These are phyloP conservation scores for Typhlichthys eigenmanni DNA, from an alignment of 2,797 vertebrate genomes.

Conservation along the genomic window DNA sequence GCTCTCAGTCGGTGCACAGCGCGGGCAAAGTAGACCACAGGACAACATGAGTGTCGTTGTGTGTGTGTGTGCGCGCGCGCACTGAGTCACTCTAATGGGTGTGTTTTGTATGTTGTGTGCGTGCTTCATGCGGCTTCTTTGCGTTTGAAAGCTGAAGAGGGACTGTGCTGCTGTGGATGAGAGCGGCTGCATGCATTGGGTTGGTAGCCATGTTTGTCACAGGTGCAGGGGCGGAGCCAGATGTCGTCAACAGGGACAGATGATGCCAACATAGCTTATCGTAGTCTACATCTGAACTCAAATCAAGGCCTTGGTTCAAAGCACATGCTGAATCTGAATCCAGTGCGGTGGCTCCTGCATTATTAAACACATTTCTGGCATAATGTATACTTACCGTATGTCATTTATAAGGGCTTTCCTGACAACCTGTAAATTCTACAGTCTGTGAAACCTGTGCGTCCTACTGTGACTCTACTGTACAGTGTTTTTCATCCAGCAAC, in stretches of 20 bases:
- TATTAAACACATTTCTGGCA: constrained; percentile 14
- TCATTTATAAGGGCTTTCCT: too few relatives aligned
- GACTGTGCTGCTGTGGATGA: too few relatives aligned
- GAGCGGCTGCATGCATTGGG: too few relatives aligned
- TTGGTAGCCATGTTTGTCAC: constrained; percentile 38
- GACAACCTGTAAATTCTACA: too few relatives aligned
- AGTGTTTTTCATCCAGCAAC: too few relatives aligned
- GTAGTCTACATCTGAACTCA: constrained; percentile 17
- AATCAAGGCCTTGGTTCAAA: constrained; percentile 24
- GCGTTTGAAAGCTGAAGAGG: too few relatives aligned
- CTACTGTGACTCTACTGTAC: too few relatives aligned
- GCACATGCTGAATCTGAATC: constrained; percentile 1
- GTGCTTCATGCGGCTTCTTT: too few relatives aligned
- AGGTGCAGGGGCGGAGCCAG: constrained; percentile 36
- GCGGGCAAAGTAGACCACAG: constrained; percentile 18
- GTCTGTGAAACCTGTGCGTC: too few relatives aligned
- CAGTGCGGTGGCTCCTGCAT: not conserved
- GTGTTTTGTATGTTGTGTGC: not conserved
- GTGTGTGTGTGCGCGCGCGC: constrained; percentile 1
- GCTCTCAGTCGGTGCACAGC: constrained; percentile 25
- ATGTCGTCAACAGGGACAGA: constrained; percentile 38
- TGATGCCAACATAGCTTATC: constrained; percentile 24
- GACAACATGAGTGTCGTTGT: constrained; percentile 2
- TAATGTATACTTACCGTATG: constrained; percentile 8
- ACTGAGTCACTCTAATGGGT: constrained; percentile 1